Evolutionary conservation across 2,888 invertebrate species (phyloP), one percentile per base, ranked within the genome.

Genomic region (Dorcus hopei): DNA sequence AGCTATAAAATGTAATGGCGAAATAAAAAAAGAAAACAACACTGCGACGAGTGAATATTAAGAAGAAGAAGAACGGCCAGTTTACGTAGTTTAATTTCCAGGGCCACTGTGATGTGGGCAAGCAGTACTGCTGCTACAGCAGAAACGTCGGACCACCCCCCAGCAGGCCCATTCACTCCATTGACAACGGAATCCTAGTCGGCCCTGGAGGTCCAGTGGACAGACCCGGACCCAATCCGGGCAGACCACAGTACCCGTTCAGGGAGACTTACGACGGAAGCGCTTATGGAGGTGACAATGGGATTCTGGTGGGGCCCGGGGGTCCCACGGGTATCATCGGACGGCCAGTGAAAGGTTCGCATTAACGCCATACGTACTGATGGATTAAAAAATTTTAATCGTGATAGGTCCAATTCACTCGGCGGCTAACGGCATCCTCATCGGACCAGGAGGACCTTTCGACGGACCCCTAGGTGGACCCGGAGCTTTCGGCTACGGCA

Each of bases 41-140:
- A 19, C 2, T 3, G 19, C 19, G 3, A 19, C 3, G 19, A 19
- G 3, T 19, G 2, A 2, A 19, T 19, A 19, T 19, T 14, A 14
- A 14, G 14, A 14, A 14, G 1, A n/a, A n/a, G 19, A 19, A 19
- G 19, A 19, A 19, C 3, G 2, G 19, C 3, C 19, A 19, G 3
- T 2, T 19, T 19, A 33, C 26, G 26, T 19, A 19, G 4, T 33
- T 33, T 33, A 33, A 33, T 16, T 76, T 77, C 9, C 80, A 88
- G 88, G 85, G 84, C 9, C 82, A 83, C 16, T 88, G 88, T 67
- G 85, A 85, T 38, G 76, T 76, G 0, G 85, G 85, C 7, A 86
- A 85, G 72, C 82, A 80, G 64, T 83, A 87, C 61, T 88, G 88
- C 71, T 88, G 88, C 69, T 85, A 82, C 6, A 68, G 65, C 1